Evolutionary conservation across 2,888 invertebrate species (phyloP), one percentile per base, ranked within the genome.

Genomic region (Iselma pallidipennis): DNA sequence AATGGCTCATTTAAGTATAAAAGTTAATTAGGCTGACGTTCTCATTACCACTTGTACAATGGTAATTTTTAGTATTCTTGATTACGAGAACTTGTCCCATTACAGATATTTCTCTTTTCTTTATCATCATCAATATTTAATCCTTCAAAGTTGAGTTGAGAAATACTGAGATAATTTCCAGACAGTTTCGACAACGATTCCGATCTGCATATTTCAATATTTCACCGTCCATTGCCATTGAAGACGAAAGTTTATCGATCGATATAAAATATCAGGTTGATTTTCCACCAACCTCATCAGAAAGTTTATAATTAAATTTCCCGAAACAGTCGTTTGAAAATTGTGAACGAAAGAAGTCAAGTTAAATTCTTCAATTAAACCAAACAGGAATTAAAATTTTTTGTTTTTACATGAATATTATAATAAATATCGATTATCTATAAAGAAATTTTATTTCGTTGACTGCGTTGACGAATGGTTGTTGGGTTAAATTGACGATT

Each of bases 301-400:
- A 33, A 33, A 3, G 10, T 25, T 25, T 2, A 16, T 50, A 51
- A 51, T 51, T 51, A 2, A 51, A 51, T 51, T 51, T 51, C n/a
- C n/a, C 16, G 29, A 28, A 51, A 14, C 28, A 9, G 16, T 21
- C n/a, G 6, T 45, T 16, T 10, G 4, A 45, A 45, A 10, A 45
- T 25, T 25, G 25, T 25, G 14, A 45, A 45, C 19, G 9, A 14
- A 45, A 45, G 12, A 45, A 14, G 42, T 37, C 16, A 16, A n/a
- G 16, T 37, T 37, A 45, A 45, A 7, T 21, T 51, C 21, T 9
- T 31, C 48, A 59, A 63, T 59, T 56, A 56, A 59, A 58, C 50
- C 49, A 52, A 59, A 63, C 55, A 55, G 62, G 57, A 61, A 57
- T 61, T 49, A 1, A 5, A 51, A 26, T 28, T 37, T 37, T 37